A percentile compares a stretch with the other conserved stretches of the same genome.
These are phyloP conservation scores for Paedocypris sp. DNA, from an alignment of 2,113 vertebrate species.

Conservation along the genomic window DNA sequence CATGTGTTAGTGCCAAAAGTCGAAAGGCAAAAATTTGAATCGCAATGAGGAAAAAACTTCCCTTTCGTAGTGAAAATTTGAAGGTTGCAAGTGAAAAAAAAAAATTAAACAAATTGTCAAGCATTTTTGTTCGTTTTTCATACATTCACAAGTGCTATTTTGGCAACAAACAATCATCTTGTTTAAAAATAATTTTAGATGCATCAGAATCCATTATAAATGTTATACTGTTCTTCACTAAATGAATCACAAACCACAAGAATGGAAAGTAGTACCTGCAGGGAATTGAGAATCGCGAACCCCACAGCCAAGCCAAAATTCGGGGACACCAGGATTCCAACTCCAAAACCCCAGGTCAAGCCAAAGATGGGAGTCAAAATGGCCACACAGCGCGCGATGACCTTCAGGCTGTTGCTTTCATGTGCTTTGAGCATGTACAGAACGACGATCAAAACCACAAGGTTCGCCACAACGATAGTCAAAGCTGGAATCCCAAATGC, in stretches of 20 bases:
- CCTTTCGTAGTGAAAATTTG: too few species aligned
- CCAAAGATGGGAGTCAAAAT: constrained; percentile 67
- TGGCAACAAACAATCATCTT: too few species aligned
- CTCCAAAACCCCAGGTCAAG: constrained; percentile 71
- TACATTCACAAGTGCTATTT: too few species aligned
- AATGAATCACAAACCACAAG: neutral
- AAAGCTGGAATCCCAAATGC: constrained; percentile 73
- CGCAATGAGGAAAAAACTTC: too few species aligned
- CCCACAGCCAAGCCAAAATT: constrained; percentile 48
- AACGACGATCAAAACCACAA: constrained; percentile 68
- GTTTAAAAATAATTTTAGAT: too few species aligned
- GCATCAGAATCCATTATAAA: too few species aligned
- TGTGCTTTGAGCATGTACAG: constrained; percentile 60
- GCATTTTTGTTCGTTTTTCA: too few species aligned
- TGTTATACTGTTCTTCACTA: too few species aligned
- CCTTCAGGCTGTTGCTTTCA: constrained; percentile 52
- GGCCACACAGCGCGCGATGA: constrained; percentile 58
- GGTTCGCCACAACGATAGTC: constrained; percentile 67
- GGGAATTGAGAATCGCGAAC: constrained; percentile 63
- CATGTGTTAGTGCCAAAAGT: too few species aligned
- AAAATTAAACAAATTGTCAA: too few species aligned
- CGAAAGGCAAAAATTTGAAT: too few species aligned
- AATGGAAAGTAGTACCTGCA: constrained; percentile 56
- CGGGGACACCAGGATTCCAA: constrained; percentile 44
- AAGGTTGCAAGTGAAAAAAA: neutral